These are phyloP conservation scores for Toxostoma redivivum DNA, from an alignment of 2,113 vertebrate genomes.

Conservation along the genomic window DNA sequence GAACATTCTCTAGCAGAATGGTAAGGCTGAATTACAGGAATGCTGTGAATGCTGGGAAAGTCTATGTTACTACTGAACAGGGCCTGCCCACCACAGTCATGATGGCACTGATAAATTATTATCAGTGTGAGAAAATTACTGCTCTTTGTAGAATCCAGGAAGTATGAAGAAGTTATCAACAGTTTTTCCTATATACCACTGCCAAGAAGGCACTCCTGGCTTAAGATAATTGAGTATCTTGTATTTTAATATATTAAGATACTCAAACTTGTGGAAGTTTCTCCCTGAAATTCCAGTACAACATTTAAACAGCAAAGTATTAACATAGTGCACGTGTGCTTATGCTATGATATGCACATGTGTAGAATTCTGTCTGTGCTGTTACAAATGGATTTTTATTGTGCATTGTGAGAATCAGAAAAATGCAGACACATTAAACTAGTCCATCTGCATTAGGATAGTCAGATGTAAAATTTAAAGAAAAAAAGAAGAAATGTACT, in stretches of 20 bases:
- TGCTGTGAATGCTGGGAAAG: not conserved
- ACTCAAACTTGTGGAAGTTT: not conserved
- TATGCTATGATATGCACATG: accelerated
- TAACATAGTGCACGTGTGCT: accelerated
- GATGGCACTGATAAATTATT: not conserved
- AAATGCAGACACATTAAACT: not conserved
- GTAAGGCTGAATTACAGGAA: not conserved
- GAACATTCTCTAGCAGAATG: not conserved
- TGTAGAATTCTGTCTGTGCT: not conserved
- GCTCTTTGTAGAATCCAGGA: not conserved
- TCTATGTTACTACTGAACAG: not conserved
- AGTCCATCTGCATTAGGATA: not conserved
- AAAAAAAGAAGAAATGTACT: not conserved
- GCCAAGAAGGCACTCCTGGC: not conserved
- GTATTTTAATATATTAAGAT: not conserved
- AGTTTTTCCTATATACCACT: not conserved
- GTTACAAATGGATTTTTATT: not conserved
- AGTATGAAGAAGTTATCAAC: not conserved
- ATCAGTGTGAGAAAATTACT: not conserved
- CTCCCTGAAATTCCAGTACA: not conserved
- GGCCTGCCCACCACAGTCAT: not conserved
- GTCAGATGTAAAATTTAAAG: not conserved
- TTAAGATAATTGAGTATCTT: not conserved
- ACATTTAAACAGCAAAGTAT: not conserved
- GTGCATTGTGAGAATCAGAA: not conserved